Base-by-base conservation (phyloP, 2,797 vertebrate species). In the Acropternis orthonyx region DNA sequence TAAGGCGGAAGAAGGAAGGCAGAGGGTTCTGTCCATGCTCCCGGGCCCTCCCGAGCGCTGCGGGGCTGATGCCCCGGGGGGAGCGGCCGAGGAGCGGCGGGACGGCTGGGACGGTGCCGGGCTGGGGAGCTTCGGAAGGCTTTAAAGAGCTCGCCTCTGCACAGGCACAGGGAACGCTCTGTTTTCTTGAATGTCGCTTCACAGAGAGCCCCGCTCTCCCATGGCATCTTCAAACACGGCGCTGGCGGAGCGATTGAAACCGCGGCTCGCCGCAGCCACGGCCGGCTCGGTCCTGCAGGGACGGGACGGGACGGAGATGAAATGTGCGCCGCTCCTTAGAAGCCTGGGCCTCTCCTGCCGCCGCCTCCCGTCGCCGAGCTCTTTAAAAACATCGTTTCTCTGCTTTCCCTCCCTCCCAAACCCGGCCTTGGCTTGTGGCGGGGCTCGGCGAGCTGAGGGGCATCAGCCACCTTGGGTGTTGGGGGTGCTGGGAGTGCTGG, bases 161-260 rank as follows among this genome's bases (percentile, higher is more conserved):
- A 36, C 43, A 52, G 82, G 72, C 83, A 58, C 76, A 15, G 76
- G 26, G 48, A 90, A 54, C 44, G 6, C 80, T 6, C 65, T 95
- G 14, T 91, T 56, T 80, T 34, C 92, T 94, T 49, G 61, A 61
- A 80, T 8, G 44, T 52, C 32, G 52, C 88, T 93, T 93, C 93
- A 90, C 56, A 94, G 65, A 87, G 88, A 96, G 87, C 71, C 36
- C 46, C 24, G 5, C 55, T 82, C 32, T 95, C 94, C 92, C 81
- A 21, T 85, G 92, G 27, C 92, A 36, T 49, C 94, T 91, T 92
- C 96, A 95, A 89, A 91, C 14, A 0, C 41, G 32, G 73, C 51
- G 65, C 86, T 4, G 48, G 84, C 80, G 10, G 79, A 78, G 86
- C 8, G 76, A 39, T 59, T 77, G 91, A 91, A 94, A 32, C 22